Percentiles rank a stretch among this genome's conserved stretches.
phyloP scores from a whole-genome alignment of 2,888 invertebrate genomes.

The Drosophila pseudotakahashii region DNA sequence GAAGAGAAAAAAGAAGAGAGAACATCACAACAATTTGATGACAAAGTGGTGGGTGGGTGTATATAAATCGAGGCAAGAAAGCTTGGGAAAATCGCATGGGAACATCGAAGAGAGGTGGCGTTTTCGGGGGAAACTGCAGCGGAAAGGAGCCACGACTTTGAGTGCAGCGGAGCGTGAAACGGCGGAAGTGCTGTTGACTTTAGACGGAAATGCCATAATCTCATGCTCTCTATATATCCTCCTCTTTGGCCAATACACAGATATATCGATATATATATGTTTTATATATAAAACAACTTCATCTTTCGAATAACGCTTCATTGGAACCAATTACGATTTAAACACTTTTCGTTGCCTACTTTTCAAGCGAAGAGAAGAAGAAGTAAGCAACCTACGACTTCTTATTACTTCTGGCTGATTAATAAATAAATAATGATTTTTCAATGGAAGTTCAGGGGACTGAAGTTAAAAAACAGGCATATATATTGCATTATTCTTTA shows the following conservation, averaged over 20 bases:
- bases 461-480: too few species aligned
- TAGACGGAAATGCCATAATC: slow-evolving; percentile 61
- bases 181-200: slow-evolving; percentile 63
- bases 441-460: too few species aligned
- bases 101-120: not conserved
- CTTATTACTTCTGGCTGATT: too few species aligned
- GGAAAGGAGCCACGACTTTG: slow-evolving; percentile 14
- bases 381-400: too few species aligned
- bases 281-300: not conserved
- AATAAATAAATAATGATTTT: too few species aligned
- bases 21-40: slow-evolving; percentile 6
- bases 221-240: slow-evolving; percentile 13
- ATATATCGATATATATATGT: not conserved
- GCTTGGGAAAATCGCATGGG: not conserved
- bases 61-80: not conserved
- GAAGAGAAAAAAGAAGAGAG: not conserved
- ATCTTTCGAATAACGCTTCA: slow-evolving; percentile 28
- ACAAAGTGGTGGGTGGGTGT: not conserved
- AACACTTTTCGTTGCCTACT: slow-evolving; percentile 49
- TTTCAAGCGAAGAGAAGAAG: slow-evolving; percentile 8
- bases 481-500: too few species aligned
- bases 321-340: slow-evolving; percentile 43
- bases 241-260: not conserved
- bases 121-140: slow-evolving; percentile 4
- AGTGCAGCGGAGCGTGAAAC: slow-evolving; percentile 29